A percentile compares a stretch with the other conserved stretches of the same genome.
Conservation (phyloP, 2,888 invertebrate genomes). For the Andrena flavipes region DNA sequence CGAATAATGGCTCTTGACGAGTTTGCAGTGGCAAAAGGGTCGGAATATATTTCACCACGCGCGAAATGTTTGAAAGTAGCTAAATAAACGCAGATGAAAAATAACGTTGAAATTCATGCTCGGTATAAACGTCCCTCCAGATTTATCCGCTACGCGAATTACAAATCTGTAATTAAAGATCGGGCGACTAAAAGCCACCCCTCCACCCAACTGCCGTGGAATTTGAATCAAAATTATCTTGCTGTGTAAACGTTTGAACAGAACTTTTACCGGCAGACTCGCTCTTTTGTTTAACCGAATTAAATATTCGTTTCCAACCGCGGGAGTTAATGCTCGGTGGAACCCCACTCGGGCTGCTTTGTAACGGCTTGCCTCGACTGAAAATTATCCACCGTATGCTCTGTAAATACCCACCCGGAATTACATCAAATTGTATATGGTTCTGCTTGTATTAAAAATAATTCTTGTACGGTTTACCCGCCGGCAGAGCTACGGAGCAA, state of each 20-base stretch:
- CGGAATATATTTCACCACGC: background rate
- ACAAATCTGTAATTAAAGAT: constrained; percentile 32
- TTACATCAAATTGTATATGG: background rate
- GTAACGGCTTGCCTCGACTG: background rate
- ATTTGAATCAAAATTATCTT: background rate
- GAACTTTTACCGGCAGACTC: background rate
- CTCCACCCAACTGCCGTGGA: background rate
- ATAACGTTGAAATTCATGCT: constrained; percentile 14
- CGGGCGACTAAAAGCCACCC: background rate
- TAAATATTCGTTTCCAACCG: background rate
- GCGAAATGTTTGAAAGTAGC: background rate
- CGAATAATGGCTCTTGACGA: background rate
- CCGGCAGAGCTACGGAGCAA: background rate
- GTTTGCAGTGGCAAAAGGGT: background rate
- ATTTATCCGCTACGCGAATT: background rate
- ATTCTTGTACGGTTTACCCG: background rate
- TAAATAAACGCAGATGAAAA: constrained; percentile 29
- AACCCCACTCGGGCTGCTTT: background rate
- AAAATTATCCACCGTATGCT: background rate
- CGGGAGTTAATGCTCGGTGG: background rate
- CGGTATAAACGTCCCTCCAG: constrained; percentile 1
- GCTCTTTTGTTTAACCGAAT: background rate
- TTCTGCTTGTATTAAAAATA: background rate
- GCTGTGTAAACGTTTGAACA: background rate
- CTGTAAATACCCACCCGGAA: background rate